A percentile compares a stretch with the other conserved stretches of the same genome.
Conservation (phyloP, 2,113 vertebrate genomes). For the Antechinus flavipes region DNA sequence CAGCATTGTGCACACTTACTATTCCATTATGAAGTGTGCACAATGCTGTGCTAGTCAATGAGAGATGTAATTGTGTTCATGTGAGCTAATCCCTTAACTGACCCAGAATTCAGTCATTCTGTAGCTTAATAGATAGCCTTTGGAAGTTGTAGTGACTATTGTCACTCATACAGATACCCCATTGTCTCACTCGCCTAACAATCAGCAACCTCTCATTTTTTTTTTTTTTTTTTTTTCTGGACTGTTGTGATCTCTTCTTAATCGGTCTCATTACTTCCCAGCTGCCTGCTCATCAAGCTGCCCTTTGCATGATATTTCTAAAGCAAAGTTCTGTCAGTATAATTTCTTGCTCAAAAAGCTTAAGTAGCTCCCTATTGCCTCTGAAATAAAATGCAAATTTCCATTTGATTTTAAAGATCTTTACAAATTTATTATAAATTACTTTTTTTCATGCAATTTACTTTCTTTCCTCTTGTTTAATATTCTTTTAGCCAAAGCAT, state of each 20-base stretch:
- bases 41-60: no score
- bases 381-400: not conserved
- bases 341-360: not conserved
- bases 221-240: not conserved
- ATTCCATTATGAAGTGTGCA: no score
- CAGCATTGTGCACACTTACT: not conserved
- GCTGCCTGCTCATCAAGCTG: not conserved
- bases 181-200: not conserved
- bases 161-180: not conserved
- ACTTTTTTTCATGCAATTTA: not conserved
- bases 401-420: not conserved
- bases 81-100: not conserved
- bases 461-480: not conserved
- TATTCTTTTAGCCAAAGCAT: no score
- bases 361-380: not conserved
- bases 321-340: not conserved
- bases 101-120: not conserved
- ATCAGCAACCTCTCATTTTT: not conserved
- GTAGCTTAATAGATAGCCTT: not conserved
- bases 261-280: not conserved
- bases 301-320: not conserved
- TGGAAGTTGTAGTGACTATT: not conserved
- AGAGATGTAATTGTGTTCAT: not conserved
- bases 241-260: not conserved
- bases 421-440: not conserved